Evolutionary conservation across 2,888 invertebrate genomes (phyloP).

Genomic region (Meteorus cinctellus): DNA sequence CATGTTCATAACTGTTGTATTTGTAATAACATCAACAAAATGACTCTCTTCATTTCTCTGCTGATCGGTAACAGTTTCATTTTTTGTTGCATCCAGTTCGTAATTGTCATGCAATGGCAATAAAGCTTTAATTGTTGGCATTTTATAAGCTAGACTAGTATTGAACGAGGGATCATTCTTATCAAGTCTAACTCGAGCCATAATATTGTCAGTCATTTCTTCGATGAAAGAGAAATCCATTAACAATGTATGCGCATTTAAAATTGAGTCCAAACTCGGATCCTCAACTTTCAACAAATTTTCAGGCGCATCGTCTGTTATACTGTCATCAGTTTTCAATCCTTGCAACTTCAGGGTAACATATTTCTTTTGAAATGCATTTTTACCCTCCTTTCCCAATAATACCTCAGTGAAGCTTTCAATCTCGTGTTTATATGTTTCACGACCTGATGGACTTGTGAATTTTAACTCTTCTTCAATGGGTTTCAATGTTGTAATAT

Average conservation of each 20-base stretch:
- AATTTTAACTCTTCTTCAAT: constrained; percentile 50
- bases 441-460: constrained; percentile 61
- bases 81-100: constrained; percentile 80
- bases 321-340: constrained; percentile 82
- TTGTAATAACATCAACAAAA: constrained; percentile 85
- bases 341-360: constrained; percentile 84
- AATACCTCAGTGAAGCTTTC: constrained; percentile 82
- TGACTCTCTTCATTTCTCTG: constrained; percentile 86
- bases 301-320: constrained; percentile 82
- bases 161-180: too few relatives aligned
- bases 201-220: too few relatives aligned
- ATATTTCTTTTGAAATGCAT: constrained; percentile 77
- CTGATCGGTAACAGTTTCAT: constrained; percentile 83
- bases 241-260: too few relatives aligned
- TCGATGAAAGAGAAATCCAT: too few relatives aligned
- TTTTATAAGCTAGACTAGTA: constrained; percentile 75
- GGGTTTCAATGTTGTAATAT: constrained; percentile 36
- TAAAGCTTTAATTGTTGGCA: constrained; percentile 85
- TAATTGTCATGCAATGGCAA: constrained; percentile 87
- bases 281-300: constrained; percentile 80
- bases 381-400: constrained; percentile 82
- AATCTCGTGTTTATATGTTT: constrained; percentile 79
- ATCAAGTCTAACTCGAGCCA: too few relatives aligned
- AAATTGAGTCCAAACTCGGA: constrained; percentile 59
- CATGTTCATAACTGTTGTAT: constrained; percentile 85